Base-by-base conservation (phyloP, 2,888 invertebrate genomes). In the Lithophane socia region DNA sequence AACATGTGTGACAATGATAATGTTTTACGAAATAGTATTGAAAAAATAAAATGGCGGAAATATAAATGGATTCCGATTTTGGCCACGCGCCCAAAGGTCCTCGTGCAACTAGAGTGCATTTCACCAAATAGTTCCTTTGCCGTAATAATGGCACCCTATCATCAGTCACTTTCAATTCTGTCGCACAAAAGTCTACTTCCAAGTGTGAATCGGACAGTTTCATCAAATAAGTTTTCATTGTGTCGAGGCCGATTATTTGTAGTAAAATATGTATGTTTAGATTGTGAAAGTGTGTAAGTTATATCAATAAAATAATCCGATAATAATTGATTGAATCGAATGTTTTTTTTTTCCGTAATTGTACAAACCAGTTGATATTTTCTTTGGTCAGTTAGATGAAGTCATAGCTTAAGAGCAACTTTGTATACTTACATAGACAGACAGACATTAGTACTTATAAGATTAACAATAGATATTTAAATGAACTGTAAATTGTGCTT, bases 181-280 rank as follows among this genome's bases (percentile, higher is more conserved):
- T 24, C 29, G 21, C 66, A 24, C 24, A 47, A 16, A 54, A 61
- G 8, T n/a, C 13, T 9, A 18, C 18, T 44, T 52, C 0, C 12
- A 18, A 56, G 0, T 42, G 1, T 44, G 18, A 77, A 64, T 77
- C 29, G 24, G 13, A 65, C 13, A 47, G 12, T 65, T 42, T 10
- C 3, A 49, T 49, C 1, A 65, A 77, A 78, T 70, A n/a, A 47
- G 44, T 47, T 66, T 78, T 64, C 5, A 65, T 18, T 44, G 58
- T 65, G 8, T 24, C 21, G 44, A 7, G 2, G 24, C 29, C 74
- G 56, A 64, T 82, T 56, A 72, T 75, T 64, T 44, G 60, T 77
- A 71, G 56, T 68, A 12, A 65, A 52, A 47, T 56, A 70, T 76
- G n/a, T 58, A 47, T 72, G 37, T 77, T 60, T 83, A 75, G 54